phyloP scores from a whole-genome alignment of 2,888 invertebrate species.

The Platycheirus albimanus region DNA sequence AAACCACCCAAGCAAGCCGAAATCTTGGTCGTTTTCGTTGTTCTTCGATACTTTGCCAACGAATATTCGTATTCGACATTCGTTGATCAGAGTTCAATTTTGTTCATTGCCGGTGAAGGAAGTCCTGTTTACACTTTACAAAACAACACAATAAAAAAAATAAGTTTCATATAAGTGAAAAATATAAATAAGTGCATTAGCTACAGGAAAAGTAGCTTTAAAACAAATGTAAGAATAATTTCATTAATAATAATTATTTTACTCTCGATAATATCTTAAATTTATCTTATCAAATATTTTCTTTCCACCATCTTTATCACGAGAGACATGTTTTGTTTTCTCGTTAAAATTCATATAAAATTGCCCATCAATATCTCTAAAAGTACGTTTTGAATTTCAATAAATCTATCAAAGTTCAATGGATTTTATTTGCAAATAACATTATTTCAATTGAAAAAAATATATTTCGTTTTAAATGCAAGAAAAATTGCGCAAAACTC shows the following conservation, averaged over 20 bases:
- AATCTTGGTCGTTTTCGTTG: conserved; percentile 3
- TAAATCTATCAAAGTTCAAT: conserved; percentile 8
- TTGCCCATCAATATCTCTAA: conserved; percentile 26
- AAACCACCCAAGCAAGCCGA: conserved; percentile 14
- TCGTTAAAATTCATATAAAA: conserved; percentile 33
- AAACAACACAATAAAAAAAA: conserved; percentile 19
- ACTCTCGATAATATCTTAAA: neutral
- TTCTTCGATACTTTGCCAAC: conserved; percentile 53
- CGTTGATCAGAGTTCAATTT: conserved; percentile 59
- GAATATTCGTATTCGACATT: conserved; percentile 48
- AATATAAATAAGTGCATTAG: conserved; percentile 32
- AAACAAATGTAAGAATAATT: conserved; percentile 52
- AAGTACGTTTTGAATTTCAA: conserved; percentile 44
- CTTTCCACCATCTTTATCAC: conserved; percentile 16
- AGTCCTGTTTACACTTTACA: conserved; percentile 65
- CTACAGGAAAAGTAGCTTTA: conserved; percentile 14
- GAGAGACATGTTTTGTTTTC: conserved; percentile 46
- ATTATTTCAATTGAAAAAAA: conserved; percentile 18
- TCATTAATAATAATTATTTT: conserved; percentile 19
- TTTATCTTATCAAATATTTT: conserved; percentile 20
- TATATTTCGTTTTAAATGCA: conserved; percentile 39
- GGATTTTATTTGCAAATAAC: too few species aligned
- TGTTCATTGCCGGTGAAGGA: conserved; percentile 65
- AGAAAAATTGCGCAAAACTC: conserved; percentile 63
- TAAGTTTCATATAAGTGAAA: conserved; percentile 17